Base-by-base conservation (phyloP, 2,888 invertebrate species). In the Leptinotarsa juncta region DNA sequence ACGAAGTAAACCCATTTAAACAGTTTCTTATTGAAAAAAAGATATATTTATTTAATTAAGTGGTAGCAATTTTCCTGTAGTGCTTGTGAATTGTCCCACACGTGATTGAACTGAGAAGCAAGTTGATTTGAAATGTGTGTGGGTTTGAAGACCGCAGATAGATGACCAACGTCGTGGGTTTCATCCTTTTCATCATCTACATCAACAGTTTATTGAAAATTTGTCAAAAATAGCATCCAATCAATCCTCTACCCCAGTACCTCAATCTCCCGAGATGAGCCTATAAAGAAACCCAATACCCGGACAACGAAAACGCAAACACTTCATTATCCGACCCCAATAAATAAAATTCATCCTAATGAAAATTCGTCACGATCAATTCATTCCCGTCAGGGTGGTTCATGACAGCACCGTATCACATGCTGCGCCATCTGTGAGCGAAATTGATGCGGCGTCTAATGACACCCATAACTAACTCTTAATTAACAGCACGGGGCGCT, bases 401-500 rank as follows among this genome's bases (percentile, higher is more conserved):
- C 70, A 60, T 79, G 79, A 76, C 79, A 79, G 70, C 71, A 73
- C 71, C 77, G 65, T 75, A 76, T 76, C 77, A 75, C 60, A 68
- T 15, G 15, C 62, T 66, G 73, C 79, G 77, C 79, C 80, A 79
- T 81, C 78, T 78, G 80, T 80, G 74, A 76, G 65, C 72, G 74
- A 74, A 73, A 78, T 78, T 77, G 74, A 75, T 76, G 78, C 72
- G 65, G 67, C 77, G 75, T 72, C 76, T 81, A 77, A 76, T 75
- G 77, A 73, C 71, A 66, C 49, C 82, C 84, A 84, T 85, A 85
- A 85, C 84, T 84, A 85, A 84, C 84, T 81, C 84, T 85, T 85
- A 85, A 86, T 86, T 85, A 86, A 85, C 85, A 83, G 84, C 84
- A 83, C 82, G 84, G 84, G 85, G 85, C 82, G 83, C 82, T 85